These are phyloP conservation scores for Dolichopus griseipennis DNA, from an alignment of 2,888 invertebrate genomes.

Conservation along the genomic window DNA sequence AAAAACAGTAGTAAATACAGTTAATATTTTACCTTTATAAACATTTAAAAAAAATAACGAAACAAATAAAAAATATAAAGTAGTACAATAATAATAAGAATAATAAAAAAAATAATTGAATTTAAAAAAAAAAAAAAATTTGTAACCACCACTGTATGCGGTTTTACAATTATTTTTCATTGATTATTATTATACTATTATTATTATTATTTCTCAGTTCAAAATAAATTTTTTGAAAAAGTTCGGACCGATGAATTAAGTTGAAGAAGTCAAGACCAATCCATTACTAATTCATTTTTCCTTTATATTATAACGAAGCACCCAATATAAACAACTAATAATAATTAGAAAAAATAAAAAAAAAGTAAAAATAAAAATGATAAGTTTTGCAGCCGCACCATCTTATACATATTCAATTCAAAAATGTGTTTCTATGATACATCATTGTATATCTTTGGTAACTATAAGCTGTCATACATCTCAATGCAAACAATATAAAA, in stretches of 20 bases:
- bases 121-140: not conserved
- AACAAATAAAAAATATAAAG: no score
- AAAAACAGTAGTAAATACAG: conserved; percentile 1
- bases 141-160: not conserved
- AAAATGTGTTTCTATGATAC: no score
- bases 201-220: not conserved
- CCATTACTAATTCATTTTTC: not conserved
- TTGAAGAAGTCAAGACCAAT: not conserved
- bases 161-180: not conserved
- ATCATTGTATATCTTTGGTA: no score
- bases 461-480: not conserved
- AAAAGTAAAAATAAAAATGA: no score
- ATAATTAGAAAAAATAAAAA: no score
- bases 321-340: no score
- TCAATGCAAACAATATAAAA: conserved; percentile 1
- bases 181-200: not conserved
- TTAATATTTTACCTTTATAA: not conserved
- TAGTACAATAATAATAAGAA: not conserved
- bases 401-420: no score
- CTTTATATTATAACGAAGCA: not conserved
- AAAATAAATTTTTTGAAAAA: not conserved
- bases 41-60: no score
- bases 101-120: not conserved
- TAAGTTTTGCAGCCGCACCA: no score
- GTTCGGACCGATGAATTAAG: not conserved